Evolutionary conservation across 2,888 invertebrate species (phyloP).

Genomic region (Thymelicus acteon): DNA sequence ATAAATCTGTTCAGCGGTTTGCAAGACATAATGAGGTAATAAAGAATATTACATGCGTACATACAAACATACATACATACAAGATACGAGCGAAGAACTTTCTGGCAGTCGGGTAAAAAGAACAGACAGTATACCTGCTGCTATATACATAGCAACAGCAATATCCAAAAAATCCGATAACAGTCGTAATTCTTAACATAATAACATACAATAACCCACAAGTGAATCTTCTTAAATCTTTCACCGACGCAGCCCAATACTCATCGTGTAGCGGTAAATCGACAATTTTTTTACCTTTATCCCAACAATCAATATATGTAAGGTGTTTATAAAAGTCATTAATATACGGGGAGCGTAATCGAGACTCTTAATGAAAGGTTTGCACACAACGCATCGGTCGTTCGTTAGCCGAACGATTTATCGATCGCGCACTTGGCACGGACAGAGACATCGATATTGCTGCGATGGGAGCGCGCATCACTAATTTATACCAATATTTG

Average conservation of each 20-base stretch:
- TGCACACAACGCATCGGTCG: conserved; percentile 46
- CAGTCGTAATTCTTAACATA: conserved; percentile 2
- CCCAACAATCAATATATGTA: conserved; percentile 60
- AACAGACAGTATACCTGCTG: too few relatives aligned
- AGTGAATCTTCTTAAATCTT: conserved; percentile 39
- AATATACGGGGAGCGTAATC: conserved; percentile 68
- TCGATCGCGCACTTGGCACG: conserved; percentile 55
- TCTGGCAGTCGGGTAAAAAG: too few relatives aligned
- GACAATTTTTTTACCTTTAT: conserved; percentile 47
- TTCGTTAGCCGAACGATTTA: conserved; percentile 72
- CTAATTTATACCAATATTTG: conserved; percentile 48
- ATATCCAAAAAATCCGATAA: background rate
- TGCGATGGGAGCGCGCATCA: conserved; percentile 56
- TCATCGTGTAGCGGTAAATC: conserved; percentile 48
- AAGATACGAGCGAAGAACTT: too few relatives aligned
- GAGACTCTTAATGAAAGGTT: conserved; percentile 67
- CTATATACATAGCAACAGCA: background rate
- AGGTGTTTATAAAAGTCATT: conserved; percentile 72
- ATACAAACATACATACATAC: too few relatives aligned
- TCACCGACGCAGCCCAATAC: conserved; percentile 56
- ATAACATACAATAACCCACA: background rate
- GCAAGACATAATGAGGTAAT: too few relatives aligned
- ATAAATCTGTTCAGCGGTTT: too few relatives aligned
- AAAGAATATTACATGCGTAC: too few relatives aligned
- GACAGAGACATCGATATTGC: conserved; percentile 72